Conservation (phyloP, 1,140 invertebrate species). For the Meloidogyne chitwoodi region DNA sequence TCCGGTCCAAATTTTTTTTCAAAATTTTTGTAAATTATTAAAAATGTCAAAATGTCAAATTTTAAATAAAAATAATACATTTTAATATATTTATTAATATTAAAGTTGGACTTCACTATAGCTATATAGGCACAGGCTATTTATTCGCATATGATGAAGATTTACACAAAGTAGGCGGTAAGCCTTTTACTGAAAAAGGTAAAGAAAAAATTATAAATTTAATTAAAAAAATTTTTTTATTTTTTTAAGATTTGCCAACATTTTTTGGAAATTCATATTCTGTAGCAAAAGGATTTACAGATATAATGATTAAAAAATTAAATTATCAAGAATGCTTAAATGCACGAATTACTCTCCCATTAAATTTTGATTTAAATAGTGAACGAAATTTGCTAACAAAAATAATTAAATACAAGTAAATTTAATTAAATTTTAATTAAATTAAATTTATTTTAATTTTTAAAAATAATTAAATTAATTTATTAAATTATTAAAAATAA, state of each 20-base stretch:
- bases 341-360: constrained; percentile 56
- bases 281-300: constrained; percentile 59
- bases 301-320: constrained; percentile 51
- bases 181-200: constrained; percentile 49
- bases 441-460: too few species aligned
- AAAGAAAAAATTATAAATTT: too few species aligned
- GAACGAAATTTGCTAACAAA: constrained; percentile 55
- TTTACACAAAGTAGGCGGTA: constrained; percentile 50
- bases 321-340: constrained; percentile 46
- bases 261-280: constrained; percentile 60
- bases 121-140: constrained; percentile 57
- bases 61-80: too few species aligned
- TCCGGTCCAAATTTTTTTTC: too few species aligned
- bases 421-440: too few species aligned
- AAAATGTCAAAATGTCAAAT: too few species aligned
- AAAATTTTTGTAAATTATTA: too few species aligned
- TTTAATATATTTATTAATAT: too few species aligned
- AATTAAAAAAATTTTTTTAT: too few species aligned
- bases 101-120: constrained; percentile 54
- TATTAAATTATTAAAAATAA: too few species aligned
- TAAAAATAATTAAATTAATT: too few species aligned
- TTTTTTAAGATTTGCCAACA: constrained; percentile 50
- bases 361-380: constrained; percentile 53
- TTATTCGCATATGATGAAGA: constrained; percentile 58
- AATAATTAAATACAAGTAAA: constrained; percentile 52